Evolutionary conservation across 2,797 vertebrate genomes (phyloP), one percentile per base, ranked within the genome.

Genomic region (Gallirallus australis): DNA sequence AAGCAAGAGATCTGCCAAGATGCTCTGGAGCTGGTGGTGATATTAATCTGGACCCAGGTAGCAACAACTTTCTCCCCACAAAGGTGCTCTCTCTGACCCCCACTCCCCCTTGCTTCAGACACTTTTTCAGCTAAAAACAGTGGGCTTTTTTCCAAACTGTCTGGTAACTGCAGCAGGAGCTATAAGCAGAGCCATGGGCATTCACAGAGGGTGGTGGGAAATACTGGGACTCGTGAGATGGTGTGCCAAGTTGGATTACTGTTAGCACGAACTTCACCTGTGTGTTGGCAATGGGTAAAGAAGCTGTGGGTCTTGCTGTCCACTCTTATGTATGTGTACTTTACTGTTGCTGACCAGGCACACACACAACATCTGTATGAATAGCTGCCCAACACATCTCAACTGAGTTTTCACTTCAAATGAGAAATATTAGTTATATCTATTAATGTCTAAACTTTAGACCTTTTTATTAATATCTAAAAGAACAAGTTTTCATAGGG

Each of bases 21-120:
- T 45, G 11, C 39, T 54, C 18, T 25, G 13, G 52, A 35, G 15
- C 20, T 18, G 27, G 12, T 68, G 15, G 8, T 56, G 33, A 19
- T 61, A 19, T 12, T 83, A 3, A 0, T 60, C 60, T 25, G 42
- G 47, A 31, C 8, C 25, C 12, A 61, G 47, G 12, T 52, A 68
- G 73, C 33, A 39, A 23, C 10, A 42, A 45, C 11, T 23, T 45
- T 15, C 3, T 1, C 28, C 4, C 3, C 0, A 1, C 17, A 31
- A 48, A 56, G 5, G 1, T 40, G 28, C 3, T 48, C 12, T 13
- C 30, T 54, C 40, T 1, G 0, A 42, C 12, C 4, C 17, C 19
- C 1, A 0, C 14, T 76, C 14, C 6, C 14, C 8, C 45, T 77
- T 54, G 20, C 28, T 31, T 52, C 70, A 68, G 19, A 15, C 3